These are phyloP conservation scores for Nixonia krombeini DNA, from an alignment of 1,140 invertebrate species.

Conservation along the genomic window DNA sequence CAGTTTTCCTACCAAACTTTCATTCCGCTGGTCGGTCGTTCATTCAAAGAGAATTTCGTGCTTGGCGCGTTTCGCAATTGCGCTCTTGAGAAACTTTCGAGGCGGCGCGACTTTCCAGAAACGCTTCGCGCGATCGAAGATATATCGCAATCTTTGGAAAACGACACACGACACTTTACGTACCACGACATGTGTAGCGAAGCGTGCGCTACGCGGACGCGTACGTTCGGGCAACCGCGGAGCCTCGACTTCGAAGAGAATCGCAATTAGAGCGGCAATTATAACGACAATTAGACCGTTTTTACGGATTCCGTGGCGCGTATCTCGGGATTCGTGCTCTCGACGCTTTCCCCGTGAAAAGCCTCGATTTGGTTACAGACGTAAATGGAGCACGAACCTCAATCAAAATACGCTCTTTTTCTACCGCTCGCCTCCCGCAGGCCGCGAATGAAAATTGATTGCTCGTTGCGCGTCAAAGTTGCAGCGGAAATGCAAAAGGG, in stretches of 20 bases:
- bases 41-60: no score
- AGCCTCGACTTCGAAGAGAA: conserved; percentile 27
- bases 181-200: neutral
- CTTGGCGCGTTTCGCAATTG: no score
- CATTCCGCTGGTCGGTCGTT: no score
- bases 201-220: neutral
- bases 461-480: no score
- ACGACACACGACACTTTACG: neutral
- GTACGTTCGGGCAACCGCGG: conserved; percentile 16
- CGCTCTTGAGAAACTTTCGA: no score
- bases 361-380: conserved; percentile 19
- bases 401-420: no score
- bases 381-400: conserved; percentile 33
- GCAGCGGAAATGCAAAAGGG: no score
- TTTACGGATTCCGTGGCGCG: conserved; percentile 44
- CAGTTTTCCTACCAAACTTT: no score
- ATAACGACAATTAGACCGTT: conserved; percentile 51
- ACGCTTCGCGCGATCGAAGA: neutral
- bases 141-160: neutral
- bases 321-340: conserved; percentile 13
- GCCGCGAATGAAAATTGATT: no score
- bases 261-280: conserved; percentile 46
- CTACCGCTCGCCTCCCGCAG: no score
- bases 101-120: no score
- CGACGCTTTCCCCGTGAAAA: conserved; percentile 38